Conservation (phyloP, 1,140 invertebrate genomes). For the Euglossa dilemma region DNA sequence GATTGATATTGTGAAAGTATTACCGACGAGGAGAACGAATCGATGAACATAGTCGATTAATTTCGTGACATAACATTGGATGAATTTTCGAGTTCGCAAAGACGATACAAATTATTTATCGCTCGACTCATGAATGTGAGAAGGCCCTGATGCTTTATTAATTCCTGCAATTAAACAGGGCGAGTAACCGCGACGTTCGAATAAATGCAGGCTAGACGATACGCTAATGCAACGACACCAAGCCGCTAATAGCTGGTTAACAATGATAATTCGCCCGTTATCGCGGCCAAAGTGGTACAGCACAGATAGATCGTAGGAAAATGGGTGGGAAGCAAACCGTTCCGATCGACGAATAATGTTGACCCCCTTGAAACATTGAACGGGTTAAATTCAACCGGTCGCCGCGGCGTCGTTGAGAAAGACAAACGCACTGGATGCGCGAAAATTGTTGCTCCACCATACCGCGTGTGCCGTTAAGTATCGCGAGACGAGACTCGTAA, state of each 20-base stretch:
- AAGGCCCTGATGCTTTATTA: slow-evolving; percentile 45
- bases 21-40: neutral
- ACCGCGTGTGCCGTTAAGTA: too few relatives aligned
- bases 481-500: too few relatives aligned
- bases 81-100: neutral
- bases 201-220: slow-evolving; percentile 43
- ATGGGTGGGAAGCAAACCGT: slow-evolving; percentile 32
- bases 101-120: slow-evolving; percentile 21
- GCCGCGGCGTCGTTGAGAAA: neutral
- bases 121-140: neutral
- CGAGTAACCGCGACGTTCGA: slow-evolving; percentile 23
- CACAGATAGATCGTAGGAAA: slow-evolving; percentile 41
- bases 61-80: neutral
- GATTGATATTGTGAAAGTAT: neutral
- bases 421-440: neutral
- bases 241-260: slow-evolving; percentile 44
- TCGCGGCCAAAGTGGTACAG: slow-evolving; percentile 40
- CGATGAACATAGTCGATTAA: slow-evolving; percentile 11
- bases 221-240: slow-evolving; percentile 29
- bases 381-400: slow-evolving; percentile 19
- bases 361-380: slow-evolving; percentile 24
- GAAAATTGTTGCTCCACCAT: neutral
- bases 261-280: slow-evolving; percentile 54
- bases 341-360: slow-evolving; percentile 11
- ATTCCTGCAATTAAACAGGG: slow-evolving; percentile 53